Conservation (phyloP, 2,888 invertebrate genomes). For the Pheosia tremula region DNA sequence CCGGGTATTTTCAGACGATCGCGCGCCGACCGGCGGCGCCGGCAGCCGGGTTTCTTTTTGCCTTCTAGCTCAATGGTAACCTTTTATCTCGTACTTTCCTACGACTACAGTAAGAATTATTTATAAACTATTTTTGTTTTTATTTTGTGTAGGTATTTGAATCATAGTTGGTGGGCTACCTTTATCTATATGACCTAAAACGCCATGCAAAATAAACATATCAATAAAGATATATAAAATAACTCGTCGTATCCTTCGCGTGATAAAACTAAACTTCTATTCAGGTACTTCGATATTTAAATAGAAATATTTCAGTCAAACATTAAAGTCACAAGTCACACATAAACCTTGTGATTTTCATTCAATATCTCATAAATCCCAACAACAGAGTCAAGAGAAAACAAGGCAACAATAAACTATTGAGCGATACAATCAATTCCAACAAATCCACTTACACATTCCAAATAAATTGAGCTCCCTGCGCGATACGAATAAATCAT, state of each 20-base stretch:
- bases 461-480: constrained; percentile 35
- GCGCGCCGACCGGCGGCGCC: constrained; percentile 62
- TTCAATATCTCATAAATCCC: constrained; percentile 23
- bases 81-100: constrained; percentile 20
- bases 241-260: too few species aligned
- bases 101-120: not conserved
- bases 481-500: constrained; percentile 44
- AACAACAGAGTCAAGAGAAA: constrained; percentile 31
- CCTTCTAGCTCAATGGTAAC: constrained; percentile 34
- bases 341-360: not conserved
- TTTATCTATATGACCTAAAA: too few species aligned
- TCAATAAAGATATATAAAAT: too few species aligned
- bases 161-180: too few species aligned
- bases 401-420: constrained; percentile 30
- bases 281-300: too few species aligned
- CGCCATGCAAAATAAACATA: too few species aligned
- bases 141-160: too few species aligned
- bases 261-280: too few species aligned
- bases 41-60: constrained; percentile 55
- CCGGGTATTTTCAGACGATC: constrained; percentile 67
- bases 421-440: constrained; percentile 33
- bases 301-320: too few species aligned
- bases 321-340: too few species aligned
- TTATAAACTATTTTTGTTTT: too few species aligned
- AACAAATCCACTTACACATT: constrained; percentile 38